These are phyloP conservation scores for Calidris pugnax DNA, from an alignment of 2,113 vertebrate species.

Conservation along the genomic window DNA sequence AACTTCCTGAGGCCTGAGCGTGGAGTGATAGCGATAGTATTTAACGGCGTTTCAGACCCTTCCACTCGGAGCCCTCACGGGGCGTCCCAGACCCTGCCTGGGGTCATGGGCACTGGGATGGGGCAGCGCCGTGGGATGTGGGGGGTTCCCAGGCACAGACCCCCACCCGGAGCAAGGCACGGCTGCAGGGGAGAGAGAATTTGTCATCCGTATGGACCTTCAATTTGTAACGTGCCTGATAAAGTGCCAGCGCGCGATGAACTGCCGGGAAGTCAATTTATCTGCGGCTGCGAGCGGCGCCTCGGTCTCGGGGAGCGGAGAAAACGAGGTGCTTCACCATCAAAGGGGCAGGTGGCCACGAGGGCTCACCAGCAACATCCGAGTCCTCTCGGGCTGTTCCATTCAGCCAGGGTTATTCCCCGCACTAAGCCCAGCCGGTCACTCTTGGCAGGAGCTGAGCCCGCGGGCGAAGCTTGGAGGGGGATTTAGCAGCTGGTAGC, in stretches of 20 bases:
- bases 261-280: neutral
- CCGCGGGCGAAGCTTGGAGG: neutral
- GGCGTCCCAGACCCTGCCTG: rapidly evolving
- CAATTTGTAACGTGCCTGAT: neutral
- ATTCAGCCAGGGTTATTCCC: neutral
- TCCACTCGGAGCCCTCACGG: rapidly evolving
- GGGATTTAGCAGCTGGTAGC: neutral
- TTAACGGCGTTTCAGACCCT: neutral
- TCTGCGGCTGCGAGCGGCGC: neutral
- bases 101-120: neutral
- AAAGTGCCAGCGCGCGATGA: neutral
- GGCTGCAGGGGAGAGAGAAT: rapidly evolving
- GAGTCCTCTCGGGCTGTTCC: neutral
- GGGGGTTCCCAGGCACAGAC: neutral
- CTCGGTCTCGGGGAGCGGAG: rapidly evolving
- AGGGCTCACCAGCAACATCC: neutral
- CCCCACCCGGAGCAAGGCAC: rapidly evolving
- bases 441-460: neutral
- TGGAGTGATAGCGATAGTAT: neutral
- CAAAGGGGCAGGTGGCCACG: rapidly evolving
- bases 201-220: neutral
- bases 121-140: neutral
- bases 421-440: neutral
- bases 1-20: slow-evolving; percentile 50
- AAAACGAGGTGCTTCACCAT: rapidly evolving